Percentiles rank a stretch among this genome's conserved stretches.
Evolutionary conservation across 2,113 vertebrate genomes (phyloP).

Genomic region (Capreolus pygargus): DNA sequence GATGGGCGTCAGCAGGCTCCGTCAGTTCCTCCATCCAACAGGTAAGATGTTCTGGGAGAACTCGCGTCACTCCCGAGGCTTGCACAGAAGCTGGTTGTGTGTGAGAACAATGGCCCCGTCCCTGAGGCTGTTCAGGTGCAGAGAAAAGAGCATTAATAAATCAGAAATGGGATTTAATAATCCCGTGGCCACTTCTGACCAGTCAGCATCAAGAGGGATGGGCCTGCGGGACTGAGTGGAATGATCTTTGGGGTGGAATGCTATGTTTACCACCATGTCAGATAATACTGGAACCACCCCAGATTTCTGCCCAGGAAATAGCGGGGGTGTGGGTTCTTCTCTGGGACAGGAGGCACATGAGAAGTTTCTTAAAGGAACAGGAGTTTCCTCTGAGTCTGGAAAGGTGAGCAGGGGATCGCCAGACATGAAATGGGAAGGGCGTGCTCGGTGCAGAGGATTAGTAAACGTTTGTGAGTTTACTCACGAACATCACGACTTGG

Average conservation of each 20-base stretch:
- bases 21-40: neutral
- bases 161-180: neutral
- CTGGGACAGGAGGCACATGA: neutral
- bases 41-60: neutral
- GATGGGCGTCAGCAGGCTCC: neutral
- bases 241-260: neutral
- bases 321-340: fast-evolving
- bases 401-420: neutral
- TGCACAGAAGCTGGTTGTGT: neutral
- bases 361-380: neutral
- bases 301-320: neutral
- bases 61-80: fast-evolving
- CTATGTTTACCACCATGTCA: neutral
- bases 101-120: neutral
- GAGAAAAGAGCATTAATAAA: neutral
- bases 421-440: neutral
- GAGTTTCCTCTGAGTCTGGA: neutral
- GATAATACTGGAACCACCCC: neutral
- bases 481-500: neutral
- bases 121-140: no score
- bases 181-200: neutral
- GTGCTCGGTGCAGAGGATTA: neutral
- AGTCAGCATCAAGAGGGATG: neutral
- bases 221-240: neutral
- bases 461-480: neutral